Base-by-base conservation (phyloP, 2,797 vertebrate species). In the Melanogrammus aeglefinus region DNA sequence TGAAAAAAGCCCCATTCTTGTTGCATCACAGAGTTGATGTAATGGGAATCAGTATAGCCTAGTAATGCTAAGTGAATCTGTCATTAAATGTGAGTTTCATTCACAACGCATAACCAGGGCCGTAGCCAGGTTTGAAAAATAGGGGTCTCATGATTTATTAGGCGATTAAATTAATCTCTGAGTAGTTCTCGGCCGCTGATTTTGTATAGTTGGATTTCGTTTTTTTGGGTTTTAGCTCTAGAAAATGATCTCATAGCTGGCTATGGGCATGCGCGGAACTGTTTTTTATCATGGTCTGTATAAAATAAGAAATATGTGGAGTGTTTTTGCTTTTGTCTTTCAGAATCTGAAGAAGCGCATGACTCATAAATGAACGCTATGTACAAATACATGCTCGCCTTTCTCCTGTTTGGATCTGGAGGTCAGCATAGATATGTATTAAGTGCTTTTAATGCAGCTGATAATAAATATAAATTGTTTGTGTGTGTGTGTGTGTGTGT, bases 401-500 rank as follows among this genome's bases (percentile, higher is more conserved):
- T 78, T 63, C 51, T 86, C 36, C 57, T 87, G 33, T 85, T 78
- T 80, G 16, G 74, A 77, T 14, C 51, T n/a, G 75, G 69, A 91
- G 91, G 92, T 93, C 31, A 86, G 89, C 9, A 8, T 35, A 13
- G 66, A 29, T 8, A 76, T 76, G 33, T 57, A 44, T 80, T 8
- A 47, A 29, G 39, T 21, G 1, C 41, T 75, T 33, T 4, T 24
- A 66, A 44, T 78, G 21, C 6, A 6, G n/a, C 33, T 33, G 29
- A 39, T 73, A 18, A n/a, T 63, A 24, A 63, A 21, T 51, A 51
- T 16, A 6, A 13, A 21, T 6, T 24, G 57, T 63, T 6, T 63
- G 57, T 63, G 21, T 63, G 57, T 24, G 21, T 63, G 57, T 63
- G 51, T 1, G 51, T n/a, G 51, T 63, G 51, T n/a, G 21, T n/a